Conservation (phyloP, 1,140 invertebrate species). For the Drosophila mauritiana region DNA sequence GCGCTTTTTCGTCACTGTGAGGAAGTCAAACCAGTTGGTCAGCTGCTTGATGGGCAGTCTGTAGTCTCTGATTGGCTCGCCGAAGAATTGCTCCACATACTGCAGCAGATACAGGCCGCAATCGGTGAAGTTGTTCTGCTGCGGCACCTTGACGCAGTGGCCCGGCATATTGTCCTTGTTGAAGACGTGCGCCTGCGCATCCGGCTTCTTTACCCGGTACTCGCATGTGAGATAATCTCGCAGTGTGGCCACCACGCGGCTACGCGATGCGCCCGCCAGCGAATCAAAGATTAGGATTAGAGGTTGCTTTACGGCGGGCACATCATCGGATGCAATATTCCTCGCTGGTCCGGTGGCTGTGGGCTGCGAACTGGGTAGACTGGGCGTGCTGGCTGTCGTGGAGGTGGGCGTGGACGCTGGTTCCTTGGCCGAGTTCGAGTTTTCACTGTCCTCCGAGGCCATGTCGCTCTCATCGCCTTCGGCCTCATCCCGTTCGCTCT, state of each 20-base stretch:
- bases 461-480: conserved; percentile 89
- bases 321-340: conserved; percentile 30
- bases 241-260: conserved; percentile 93
- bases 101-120: conserved; percentile 98
- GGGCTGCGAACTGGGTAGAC: conserved; percentile 1
- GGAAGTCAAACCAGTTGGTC: conserved; percentile 91
- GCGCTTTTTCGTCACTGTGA: conserved; percentile 90
- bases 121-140: conserved; percentile 98
- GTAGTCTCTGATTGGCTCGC: conserved; percentile 91
- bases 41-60: conserved; percentile 90
- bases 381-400: conserved; percentile 4
- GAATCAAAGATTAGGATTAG: conserved; percentile 98
- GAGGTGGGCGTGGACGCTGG: conserved; percentile 6
- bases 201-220: conserved; percentile 90
- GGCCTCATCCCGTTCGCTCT: conserved; percentile 92
- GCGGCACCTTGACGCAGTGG: conserved; percentile 94
- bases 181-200: conserved; percentile 86
- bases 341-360: conserved; percentile 28
- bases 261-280: conserved; percentile 91
- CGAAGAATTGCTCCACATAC: conserved; percentile 98
- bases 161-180: conserved; percentile 93
- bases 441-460: conserved; percentile 88
- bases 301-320: conserved; percentile 86
- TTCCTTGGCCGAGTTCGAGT: conserved; percentile 76
- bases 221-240: conserved; percentile 96